A percentile compares a stretch with the other conserved stretches of the same genome.
Evolutionary conservation across 92 coral and sea anemone species (phyloP).

Genomic region (Meandrina meandrites): DNA sequence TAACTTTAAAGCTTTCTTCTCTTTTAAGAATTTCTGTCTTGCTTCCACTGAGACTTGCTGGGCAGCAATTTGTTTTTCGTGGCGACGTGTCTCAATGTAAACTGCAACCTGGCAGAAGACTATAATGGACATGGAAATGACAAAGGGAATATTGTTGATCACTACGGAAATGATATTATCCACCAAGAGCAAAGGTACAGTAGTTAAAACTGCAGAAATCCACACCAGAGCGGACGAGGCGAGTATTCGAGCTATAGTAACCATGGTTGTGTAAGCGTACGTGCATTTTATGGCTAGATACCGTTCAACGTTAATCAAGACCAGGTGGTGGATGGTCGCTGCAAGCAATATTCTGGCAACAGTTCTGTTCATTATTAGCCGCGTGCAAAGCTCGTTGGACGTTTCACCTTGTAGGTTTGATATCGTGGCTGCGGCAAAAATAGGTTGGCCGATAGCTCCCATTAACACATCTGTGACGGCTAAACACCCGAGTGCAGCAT

Average conservation of each 20-base stretch:
- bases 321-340: background rate
- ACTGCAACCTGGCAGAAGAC: background rate
- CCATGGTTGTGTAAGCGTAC: background rate
- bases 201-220: background rate
- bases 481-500: background rate
- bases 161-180: background rate
- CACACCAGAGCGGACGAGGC: background rate
- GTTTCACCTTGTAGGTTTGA: background rate
- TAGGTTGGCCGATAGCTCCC: slow-evolving; percentile 11
- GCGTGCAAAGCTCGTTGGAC: background rate
- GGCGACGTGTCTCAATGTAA: slow-evolving; percentile 9
- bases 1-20: slow-evolving; percentile 8
- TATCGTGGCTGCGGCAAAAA: background rate
- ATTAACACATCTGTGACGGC: background rate
- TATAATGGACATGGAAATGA: background rate
- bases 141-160: background rate
- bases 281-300: background rate
- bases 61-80: background rate
- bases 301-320: background rate
- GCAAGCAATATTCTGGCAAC: background rate
- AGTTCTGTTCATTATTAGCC: too few species aligned
- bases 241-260: background rate
- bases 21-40: slow-evolving; percentile 5
- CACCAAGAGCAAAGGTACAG: background rate
- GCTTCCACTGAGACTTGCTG: background rate